These are phyloP conservation scores for Rhinolophus ferrumequinum DNA, from an alignment of 2,113 vertebrate species.

Conservation along the genomic window DNA sequence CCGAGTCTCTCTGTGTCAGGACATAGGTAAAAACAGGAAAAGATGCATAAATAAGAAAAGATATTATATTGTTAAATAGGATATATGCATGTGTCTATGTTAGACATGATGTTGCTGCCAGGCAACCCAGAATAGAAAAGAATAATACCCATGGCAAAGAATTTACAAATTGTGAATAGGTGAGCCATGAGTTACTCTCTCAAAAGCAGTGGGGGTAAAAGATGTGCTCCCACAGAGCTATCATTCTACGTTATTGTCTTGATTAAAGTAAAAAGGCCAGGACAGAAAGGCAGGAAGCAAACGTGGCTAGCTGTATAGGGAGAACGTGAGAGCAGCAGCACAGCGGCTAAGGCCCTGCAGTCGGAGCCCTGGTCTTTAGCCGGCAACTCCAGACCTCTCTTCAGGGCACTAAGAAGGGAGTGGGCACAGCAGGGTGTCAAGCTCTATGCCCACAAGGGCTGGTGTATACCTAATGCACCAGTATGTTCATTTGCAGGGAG, in stretches of 20 bases:
- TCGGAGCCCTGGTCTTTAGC: background rate
- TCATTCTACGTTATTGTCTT: background rate
- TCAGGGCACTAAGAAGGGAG: background rate
- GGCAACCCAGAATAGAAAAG: slow-evolving; percentile 19
- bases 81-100: background rate
- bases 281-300: background rate
- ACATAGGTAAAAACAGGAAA: background rate
- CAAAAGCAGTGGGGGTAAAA: background rate
- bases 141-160: background rate
- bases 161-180: background rate
- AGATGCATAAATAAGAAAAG: background rate
- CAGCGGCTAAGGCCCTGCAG: background rate
- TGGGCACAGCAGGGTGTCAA: background rate
- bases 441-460: background rate
- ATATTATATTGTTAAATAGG: background rate
- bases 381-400: background rate
- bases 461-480: background rate
- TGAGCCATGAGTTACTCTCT: background rate
- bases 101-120: background rate
- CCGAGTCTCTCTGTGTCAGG: background rate
- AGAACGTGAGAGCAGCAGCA: accelerated
- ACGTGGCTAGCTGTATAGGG: background rate
- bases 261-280: background rate
- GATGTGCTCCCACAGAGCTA: background rate
- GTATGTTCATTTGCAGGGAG: background rate